Conservation (phyloP, 1,140 invertebrate genomes). For the Drosophila fuyamai region DNA sequence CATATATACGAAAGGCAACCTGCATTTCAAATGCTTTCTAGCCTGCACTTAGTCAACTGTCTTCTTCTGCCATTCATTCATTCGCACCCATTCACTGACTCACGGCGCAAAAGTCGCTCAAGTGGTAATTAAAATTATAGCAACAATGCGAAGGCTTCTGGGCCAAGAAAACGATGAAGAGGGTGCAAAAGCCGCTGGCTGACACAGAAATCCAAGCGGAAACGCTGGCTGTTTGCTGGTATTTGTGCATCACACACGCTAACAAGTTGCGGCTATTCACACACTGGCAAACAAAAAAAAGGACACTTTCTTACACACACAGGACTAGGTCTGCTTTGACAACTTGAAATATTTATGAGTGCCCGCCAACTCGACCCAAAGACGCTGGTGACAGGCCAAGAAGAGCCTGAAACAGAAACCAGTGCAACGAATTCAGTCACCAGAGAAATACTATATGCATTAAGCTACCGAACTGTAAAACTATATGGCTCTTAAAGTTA, state of each 20-base stretch:
- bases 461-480: neutral
- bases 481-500: neutral
- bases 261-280: constrained; percentile 51
- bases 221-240: constrained; percentile 35
- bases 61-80: constrained; percentile 9
- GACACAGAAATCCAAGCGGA: constrained; percentile 65
- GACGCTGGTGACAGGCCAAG: constrained; percentile 49
- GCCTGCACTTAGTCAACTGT: constrained; percentile 12
- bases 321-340: constrained; percentile 23
- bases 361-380: constrained; percentile 41
- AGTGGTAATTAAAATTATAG: constrained; percentile 83
- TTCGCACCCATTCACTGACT: constrained; percentile 18
- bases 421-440: constrained; percentile 3
- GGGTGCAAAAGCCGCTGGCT: constrained; percentile 19
- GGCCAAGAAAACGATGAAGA: constrained; percentile 5
- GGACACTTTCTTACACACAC: constrained; percentile 13
- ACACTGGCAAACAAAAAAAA: constrained; percentile 2
- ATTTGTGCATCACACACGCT: constrained; percentile 52
- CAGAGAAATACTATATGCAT: constrained; percentile 18
- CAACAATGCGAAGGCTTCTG: constrained; percentile 31
- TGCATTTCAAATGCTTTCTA: constrained; percentile 5
- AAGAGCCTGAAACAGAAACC: constrained; percentile 43
- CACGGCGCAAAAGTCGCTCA: constrained; percentile 33
- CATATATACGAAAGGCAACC: neutral
- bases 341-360: constrained; percentile 59